These are phyloP conservation scores for Ophion obscuratus DNA, from an alignment of 2,888 invertebrate genomes.

Conservation along the genomic window DNA sequence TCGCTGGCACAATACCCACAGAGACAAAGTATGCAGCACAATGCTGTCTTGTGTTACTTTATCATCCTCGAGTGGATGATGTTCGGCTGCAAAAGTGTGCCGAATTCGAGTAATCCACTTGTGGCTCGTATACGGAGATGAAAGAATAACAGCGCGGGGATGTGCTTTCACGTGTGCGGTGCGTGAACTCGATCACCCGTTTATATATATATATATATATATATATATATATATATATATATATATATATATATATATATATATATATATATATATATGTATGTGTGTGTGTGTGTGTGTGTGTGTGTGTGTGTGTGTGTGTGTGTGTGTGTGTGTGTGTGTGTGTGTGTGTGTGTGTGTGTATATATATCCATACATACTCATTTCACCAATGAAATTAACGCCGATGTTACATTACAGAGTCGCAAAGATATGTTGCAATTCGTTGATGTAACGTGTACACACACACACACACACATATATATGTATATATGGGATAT, in stretches of 20 bases:
- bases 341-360: too few relatives aligned
- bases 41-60: not conserved
- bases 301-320: too few relatives aligned
- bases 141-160: not conserved
- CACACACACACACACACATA: not conserved
- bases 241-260: too few relatives aligned
- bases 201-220: too few relatives aligned
- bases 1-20: not conserved
- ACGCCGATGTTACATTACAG: not conserved
- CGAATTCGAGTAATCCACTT: not conserved
- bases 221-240: too few relatives aligned
- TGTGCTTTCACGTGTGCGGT: not conserved
- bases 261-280: too few relatives aligned
- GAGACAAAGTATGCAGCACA: too few relatives aligned
- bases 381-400: not conserved
- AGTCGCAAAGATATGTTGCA: not conserved
- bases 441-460: not conserved
- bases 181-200: not conserved
- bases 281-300: too few relatives aligned
- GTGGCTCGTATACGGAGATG: not conserved
- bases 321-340: too few relatives aligned
- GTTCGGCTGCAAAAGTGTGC: not conserved
- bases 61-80: not conserved
- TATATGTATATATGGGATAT: too few relatives aligned
- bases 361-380: not conserved